A percentile compares a stretch with the other conserved stretches of the same genome.
These are phyloP conservation scores for Masticophis lateralis DNA, from an alignment of 2,797 vertebrate species.

Conservation along the genomic window DNA sequence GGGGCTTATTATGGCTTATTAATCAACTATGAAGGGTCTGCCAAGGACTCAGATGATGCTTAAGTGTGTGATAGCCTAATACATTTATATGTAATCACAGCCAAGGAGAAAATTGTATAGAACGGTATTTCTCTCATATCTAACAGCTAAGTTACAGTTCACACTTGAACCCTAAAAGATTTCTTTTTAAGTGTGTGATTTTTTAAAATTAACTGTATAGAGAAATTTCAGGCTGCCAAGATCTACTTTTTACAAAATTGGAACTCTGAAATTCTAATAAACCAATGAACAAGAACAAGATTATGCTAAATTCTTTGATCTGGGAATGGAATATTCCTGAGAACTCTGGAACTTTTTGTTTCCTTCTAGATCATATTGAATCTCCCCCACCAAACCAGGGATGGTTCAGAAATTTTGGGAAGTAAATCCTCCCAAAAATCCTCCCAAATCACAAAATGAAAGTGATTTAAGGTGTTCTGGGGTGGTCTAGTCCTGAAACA, in stretches of 20 bases:
- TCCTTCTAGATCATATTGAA: not conserved
- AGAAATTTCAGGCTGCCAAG: not conserved
- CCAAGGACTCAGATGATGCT: conserved; percentile 53
- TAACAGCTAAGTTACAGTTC: not conserved
- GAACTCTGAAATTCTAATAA: not conserved
- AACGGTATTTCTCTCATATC: not conserved
- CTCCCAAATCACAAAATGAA: too few species aligned
- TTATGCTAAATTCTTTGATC: not conserved
- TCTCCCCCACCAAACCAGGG: not conserved
- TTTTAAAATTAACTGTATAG: not conserved
- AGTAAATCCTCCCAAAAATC: not conserved
- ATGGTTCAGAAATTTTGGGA: not conserved
- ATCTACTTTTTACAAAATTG: not conserved
- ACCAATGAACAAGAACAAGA: not conserved
- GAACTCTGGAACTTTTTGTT: not conserved
- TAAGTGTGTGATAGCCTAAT: conserved; percentile 30
- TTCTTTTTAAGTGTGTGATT: not conserved
- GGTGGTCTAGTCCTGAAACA: not conserved
- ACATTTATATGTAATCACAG: conserved; percentile 4
- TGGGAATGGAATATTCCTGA: not conserved
- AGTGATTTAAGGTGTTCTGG: not conserved
- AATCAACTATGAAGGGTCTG: not conserved
- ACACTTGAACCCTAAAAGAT: not conserved
- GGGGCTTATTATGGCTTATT: conserved; percentile 58
- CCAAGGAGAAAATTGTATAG: conserved; percentile 6